These are phyloP conservation scores for Troides aeacus DNA, from an alignment of 2,888 invertebrate genomes.

Conservation along the genomic window DNA sequence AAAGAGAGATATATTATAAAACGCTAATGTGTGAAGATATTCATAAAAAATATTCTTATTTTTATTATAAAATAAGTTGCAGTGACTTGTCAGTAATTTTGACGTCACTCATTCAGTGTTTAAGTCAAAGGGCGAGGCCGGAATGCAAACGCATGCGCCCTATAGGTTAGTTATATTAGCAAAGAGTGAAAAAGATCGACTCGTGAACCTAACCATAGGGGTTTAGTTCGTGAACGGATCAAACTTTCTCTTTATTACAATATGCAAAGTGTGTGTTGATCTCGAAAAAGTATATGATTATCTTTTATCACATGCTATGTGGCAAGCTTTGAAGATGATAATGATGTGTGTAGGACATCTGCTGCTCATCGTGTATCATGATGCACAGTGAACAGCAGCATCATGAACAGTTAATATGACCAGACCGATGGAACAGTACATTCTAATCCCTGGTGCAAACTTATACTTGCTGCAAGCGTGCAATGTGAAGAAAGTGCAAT, in stretches of 20 bases:
- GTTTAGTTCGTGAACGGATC: slow-evolving; percentile 11
- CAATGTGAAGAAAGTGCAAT: too few species aligned
- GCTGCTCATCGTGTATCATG: too few species aligned
- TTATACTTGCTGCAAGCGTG: too few species aligned
- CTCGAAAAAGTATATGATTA: background rate
- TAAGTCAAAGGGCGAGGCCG: slow-evolving; percentile 47
- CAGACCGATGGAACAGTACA: too few species aligned
- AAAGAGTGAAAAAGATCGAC: slow-evolving; percentile 4
- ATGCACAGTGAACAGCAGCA: too few species aligned
- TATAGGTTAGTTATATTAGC: slow-evolving; percentile 23
- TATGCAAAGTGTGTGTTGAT: background rate
- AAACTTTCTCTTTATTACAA: background rate
- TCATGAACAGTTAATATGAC: too few species aligned
- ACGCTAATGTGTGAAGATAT: background rate
- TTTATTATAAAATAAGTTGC: slow-evolving; percentile 22
- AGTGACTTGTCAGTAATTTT: slow-evolving; percentile 32
- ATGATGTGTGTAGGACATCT: too few species aligned
- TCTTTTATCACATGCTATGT: background rate
- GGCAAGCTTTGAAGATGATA: too few species aligned
- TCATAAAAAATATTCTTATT: slow-evolving; percentile 7
- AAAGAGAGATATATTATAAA: background rate
- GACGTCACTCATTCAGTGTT: slow-evolving; percentile 56
- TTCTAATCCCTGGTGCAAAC: too few species aligned
- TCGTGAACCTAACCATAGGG: slow-evolving; percentile 8
- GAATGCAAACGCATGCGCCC: slow-evolving; percentile 40